Base-by-base conservation (phyloP, 2,797 vertebrate species). In the Sebastiscus tertius region DNA sequence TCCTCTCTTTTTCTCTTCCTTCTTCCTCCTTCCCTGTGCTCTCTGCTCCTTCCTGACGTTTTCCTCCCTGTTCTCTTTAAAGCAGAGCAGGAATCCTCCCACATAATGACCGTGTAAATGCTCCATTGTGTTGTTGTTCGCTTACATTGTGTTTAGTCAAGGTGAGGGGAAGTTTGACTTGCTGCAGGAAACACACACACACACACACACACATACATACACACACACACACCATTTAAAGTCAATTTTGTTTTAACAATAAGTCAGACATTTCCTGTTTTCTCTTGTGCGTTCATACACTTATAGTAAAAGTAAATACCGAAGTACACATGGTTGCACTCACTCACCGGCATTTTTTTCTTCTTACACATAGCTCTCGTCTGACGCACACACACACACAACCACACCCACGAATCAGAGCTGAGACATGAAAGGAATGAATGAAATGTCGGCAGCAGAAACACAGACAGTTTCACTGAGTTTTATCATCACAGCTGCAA, bases 391-490 rank as follows among this genome's bases (percentile, higher is more conserved):
- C 56, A n/a, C 55, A 42, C 60, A 33, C 77, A 27, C 26, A 62
- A 8, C 52, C 39, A 80, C 54, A 63, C 46, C 33, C 59, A 67
- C 24, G 5, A 18, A 54, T 83, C 72, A 87, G 20, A 34, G 65
- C 58, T 63, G 22, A 83, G 56, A 64, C 52, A 77, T 61, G 52
- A 58, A 13, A 79, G 83, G 88, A 93, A 93, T 93, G 78, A 81
- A 26, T 77, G 78, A 42, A 88, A 90, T 87, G 84, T 39, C 22
- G 31, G 39, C 61, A n/a, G 56, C 62, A 61, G 59, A 59, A 75
- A 52, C 34, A 16, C 6, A 1, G 36, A 42, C 62, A 20, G 13
- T 59, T 54, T 72, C 34, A 29, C 16, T 20, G 31, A 14, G 34
- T 83, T 85, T 89, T 82, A 58, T 3, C 4, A 4, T 18, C 27